Evolutionary conservation across 1,140 invertebrate genomes (phyloP), one percentile per base, ranked within the genome.

Genomic region (Helicoverpa armigera): DNA sequence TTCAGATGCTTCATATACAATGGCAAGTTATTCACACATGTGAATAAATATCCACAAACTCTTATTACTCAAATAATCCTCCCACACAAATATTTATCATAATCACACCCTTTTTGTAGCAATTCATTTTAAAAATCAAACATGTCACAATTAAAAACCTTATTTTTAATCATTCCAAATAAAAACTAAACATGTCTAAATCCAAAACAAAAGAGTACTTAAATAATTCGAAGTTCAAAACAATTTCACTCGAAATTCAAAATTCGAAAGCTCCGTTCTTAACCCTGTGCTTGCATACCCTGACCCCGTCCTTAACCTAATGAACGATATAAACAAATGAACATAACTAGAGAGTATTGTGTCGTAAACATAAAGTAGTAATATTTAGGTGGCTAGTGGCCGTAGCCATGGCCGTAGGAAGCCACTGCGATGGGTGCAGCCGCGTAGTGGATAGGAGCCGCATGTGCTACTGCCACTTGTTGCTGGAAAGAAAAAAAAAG

Each of bases 341-440:
- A 51, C 50, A 43, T 70, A 70, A 70, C 67, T 70, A 70, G 10
- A 31, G 50, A 70, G 67, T 70, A 70, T 54, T 70, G 67, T 53
- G 48, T 51, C 67, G 67, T 70, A 29, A 70, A 53, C 48, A 70
- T 51, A 53, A 70, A 50, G 50, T 70, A 51, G 35, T 70, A 75
- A 58, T 61, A 50, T 74, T 31, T 54, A 23, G 18, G 31, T 63
- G 65, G 18, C 69, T 83, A 82, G 43, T 85, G 81, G 2, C 63
- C 63, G 50, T 70, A 70, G 67, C 67, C 67, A 13, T 67, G 70
- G 56, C 82, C 88, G 79, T 92, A 88, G 12, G 87, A 86, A 5
- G 88, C 85, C 18, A 89, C 60, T n/a, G 87, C 77, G 29, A 89
- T 72, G 9, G 91, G 91, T 2, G 88, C 89, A 14, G 86, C 84